phyloP scores from a whole-genome alignment of 2,888 invertebrate genomes.

The Acrobasis consociella region DNA sequence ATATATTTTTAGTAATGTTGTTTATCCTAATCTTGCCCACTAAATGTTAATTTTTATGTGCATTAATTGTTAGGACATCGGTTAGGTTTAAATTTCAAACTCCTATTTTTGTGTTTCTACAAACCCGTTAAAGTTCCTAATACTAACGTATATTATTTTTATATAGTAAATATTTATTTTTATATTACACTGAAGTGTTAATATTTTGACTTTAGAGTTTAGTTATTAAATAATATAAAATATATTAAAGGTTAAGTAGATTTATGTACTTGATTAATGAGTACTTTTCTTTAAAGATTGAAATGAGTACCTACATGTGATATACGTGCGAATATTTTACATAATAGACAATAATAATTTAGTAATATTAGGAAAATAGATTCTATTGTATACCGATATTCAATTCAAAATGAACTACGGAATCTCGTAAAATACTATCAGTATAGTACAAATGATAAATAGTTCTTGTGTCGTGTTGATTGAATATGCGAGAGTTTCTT shows the following conservation, averaged over 20 bases:
- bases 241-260: neutral
- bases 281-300: neutral
- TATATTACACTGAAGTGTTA: neutral
- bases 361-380: neutral
- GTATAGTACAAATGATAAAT: no score
- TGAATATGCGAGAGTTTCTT: no score
- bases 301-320: constrained; percentile 16
- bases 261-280: neutral
- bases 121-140: constrained; percentile 36
- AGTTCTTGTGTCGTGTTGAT: no score
- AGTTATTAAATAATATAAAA: neutral
- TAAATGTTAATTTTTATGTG: neutral
- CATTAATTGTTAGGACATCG: constrained; percentile 3
- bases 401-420: neutral
- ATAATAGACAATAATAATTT: constrained; percentile 12
- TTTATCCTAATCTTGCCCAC: no score
- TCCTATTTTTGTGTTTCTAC: neutral
- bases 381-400: neutral
- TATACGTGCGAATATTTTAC: constrained; percentile 9
- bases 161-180: constrained; percentile 22
- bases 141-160: constrained; percentile 24
- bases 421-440: neutral
- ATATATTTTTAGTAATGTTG: no score
- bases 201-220: no score
- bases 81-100: neutral